Evolutionary conservation across 2,113 vertebrate species (phyloP), one percentile per base, ranked within the genome.

Genomic region (Pluvianellus socialis): DNA sequence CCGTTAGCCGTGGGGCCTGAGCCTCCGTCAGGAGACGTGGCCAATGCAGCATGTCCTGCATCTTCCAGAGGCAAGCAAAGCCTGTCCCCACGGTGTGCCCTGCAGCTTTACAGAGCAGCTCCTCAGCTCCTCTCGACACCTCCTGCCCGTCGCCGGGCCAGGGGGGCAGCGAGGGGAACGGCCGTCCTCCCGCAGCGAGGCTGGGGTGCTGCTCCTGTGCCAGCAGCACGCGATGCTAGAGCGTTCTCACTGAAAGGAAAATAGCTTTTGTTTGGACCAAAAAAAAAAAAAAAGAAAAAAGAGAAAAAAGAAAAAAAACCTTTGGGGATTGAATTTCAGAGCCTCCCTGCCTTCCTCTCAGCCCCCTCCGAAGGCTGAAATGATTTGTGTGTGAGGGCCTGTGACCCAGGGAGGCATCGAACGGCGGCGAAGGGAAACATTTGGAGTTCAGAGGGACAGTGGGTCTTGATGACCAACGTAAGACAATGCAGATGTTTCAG

Each of bases 321-420:
- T 98, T 98, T 97, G 96, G 97, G 98, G 99, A 99, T 99, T 99
- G 97, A 97, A 98, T 99, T 99, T 99, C 99, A 97, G 96, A 83
- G 97, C 96, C 88, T 97, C 97, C 96, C 96, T 97, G 96, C 95
- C 91, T 98, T 97, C 91, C 84, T 97, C 97, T 97, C 98, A 97
- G 97, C 95, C 98, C 97, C 98, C 98, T 98, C 97, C 74, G 97
- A 98, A 96, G 97, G 95, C 97, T 97, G 98, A 98, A 97, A 98
- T 99, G 99, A 99, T 99, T 99, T 99, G 99, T 99, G 99, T 98
- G 98, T 86, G 85, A 97, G 98, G 99, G 99, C 98, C 97, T 97
- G 98, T 99, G 99, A 99, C 99, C 99, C 98, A 98, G 98, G 86
- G 98, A 98, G 98, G 98, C 99, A 99, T 99, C 97, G 98, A 99